Percentiles rank a stretch among this genome's conserved stretches.
Conservation (phyloP, 2,797 vertebrate genomes). For the Heliangelus exortis region DNA sequence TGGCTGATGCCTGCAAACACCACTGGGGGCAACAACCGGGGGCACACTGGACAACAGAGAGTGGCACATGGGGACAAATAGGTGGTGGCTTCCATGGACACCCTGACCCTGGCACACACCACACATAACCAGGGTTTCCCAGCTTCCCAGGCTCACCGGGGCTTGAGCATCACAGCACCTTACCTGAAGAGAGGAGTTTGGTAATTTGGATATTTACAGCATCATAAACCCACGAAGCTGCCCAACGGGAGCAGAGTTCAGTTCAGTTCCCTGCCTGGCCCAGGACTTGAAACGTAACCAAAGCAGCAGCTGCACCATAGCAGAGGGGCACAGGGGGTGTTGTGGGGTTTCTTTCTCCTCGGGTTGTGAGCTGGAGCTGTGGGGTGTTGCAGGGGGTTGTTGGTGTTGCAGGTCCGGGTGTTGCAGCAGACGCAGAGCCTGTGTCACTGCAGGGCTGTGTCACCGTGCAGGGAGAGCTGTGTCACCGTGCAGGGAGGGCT, state of each 20-base stretch:
- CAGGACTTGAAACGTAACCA: fast-evolving
- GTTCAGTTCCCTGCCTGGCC: neutral
- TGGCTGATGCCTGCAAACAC: neutral
- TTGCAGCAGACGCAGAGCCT: too few relatives aligned
- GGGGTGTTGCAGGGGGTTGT: too few relatives aligned
- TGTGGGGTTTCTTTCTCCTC: too few relatives aligned
- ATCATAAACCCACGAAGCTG: neutral
- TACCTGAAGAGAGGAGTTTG: neutral
- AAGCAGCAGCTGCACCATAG: too few relatives aligned
- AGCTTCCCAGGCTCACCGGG: fast-evolving
- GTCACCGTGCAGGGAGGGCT: too few relatives aligned
- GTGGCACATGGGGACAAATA: fast-evolving
- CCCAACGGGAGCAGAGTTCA: neutral
- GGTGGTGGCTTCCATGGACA: fast-evolving
- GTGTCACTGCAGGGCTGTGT: too few relatives aligned
- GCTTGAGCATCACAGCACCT: neutral
- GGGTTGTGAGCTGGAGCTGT: too few relatives aligned
- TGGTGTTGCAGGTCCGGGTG: too few relatives aligned
- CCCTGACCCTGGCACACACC: fast-evolving
- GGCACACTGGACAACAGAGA: neutral
- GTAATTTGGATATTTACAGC: neutral
- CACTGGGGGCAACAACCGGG: fast-evolving
- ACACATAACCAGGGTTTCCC: neutral
- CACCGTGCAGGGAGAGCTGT: too few relatives aligned
- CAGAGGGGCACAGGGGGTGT: too few relatives aligned